A percentile compares a stretch with the other conserved stretches of the same genome.
Conservation (phyloP, 2,113 vertebrate genomes). For the Periophthalmodon schlosseri region DNA sequence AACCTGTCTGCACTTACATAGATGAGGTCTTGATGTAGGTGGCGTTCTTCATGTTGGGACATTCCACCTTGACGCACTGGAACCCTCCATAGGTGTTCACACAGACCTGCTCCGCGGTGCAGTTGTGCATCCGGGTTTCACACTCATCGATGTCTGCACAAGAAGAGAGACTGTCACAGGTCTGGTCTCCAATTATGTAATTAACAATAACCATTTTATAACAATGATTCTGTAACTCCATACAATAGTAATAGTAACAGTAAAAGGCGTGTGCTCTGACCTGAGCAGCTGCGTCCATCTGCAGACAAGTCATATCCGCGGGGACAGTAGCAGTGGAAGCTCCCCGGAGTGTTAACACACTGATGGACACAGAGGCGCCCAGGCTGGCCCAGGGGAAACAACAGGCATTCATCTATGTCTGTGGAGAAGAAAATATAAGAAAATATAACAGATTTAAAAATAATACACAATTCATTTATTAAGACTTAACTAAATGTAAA, state of each 20-base stretch:
- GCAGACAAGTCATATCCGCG: slow-evolving; percentile 74
- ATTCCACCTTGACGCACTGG: slow-evolving; percentile 78
- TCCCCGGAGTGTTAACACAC: slow-evolving; percentile 84
- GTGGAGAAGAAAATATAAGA: not conserved
- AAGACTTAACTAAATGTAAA: too few species aligned
- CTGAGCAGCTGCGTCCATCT: slow-evolving; percentile 77
- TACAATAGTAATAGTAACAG: too few species aligned
- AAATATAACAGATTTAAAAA: too few species aligned
- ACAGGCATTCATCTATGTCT: slow-evolving; percentile 85
- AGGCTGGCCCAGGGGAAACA: slow-evolving; percentile 74
- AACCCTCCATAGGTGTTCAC: slow-evolving; percentile 83
- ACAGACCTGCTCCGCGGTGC: slow-evolving; percentile 74
- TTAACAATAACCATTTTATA: too few species aligned
- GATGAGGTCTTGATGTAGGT: slow-evolving; percentile 84
- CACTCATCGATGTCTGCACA: slow-evolving; percentile 83
- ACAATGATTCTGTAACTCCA: too few species aligned
- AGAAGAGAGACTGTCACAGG: too few species aligned
- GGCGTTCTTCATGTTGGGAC: slow-evolving; percentile 75
- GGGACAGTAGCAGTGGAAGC: slow-evolving; percentile 84
- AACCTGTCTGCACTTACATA: slow-evolving; percentile 73
- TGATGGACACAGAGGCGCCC: slow-evolving; percentile 79
- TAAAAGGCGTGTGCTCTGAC: slow-evolving; percentile 57
- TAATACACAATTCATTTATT: too few species aligned
- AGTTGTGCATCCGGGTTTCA: slow-evolving; percentile 72
- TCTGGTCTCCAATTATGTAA: too few species aligned